Evolutionary conservation across 2,113 vertebrate genomes (phyloP), one percentile per base, ranked within the genome.

Genomic region (Percopsis transmontana): DNA sequence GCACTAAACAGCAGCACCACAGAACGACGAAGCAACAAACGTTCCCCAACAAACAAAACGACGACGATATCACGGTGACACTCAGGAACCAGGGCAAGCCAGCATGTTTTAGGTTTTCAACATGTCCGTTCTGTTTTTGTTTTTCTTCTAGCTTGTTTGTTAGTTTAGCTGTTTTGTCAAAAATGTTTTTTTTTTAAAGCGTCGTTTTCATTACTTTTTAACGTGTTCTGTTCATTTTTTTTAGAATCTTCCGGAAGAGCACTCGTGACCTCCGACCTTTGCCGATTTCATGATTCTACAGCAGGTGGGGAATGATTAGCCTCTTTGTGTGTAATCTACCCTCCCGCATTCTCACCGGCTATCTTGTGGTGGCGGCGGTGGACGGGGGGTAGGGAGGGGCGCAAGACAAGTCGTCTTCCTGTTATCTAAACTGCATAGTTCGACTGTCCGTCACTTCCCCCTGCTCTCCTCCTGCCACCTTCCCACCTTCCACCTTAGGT

Each of bases 401-500:
- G 79, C 60, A 62, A 85, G 84, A 80, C 74, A 12, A 65, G 62
- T 66, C 41, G 41, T 76, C 70, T 72, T 68, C 57, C 58, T 74
- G 39, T 59, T 76, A 77, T 84, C 87, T 84, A 86, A 90, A 85
- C 90, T 93, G 92, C 90, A 92, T 92, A 91, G 89, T 89, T 90
- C 67, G 79, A 88, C 88, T 21, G 68, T 74, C 68, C 54, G 12
- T 39, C 74, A 68, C 67, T 54, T 66, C 77, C 76, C 51, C 62
- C 59, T n/a, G 67, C 66, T 47, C 51, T 38, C 11, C 24, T 39
- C 41, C 33, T 55, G 14, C 11, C 42, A 24, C 40, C 53, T 11
- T 20, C 66, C 64, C 52, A 40, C 67, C 52, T 2, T 57, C 79
- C 51, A 57, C 5, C 0, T 72, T 67, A 59, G 27, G 1, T 64